These are phyloP conservation scores for Propithecus deckenii DNA, from an alignment of 2,797 vertebrate species.

Conservation along the genomic window DNA sequence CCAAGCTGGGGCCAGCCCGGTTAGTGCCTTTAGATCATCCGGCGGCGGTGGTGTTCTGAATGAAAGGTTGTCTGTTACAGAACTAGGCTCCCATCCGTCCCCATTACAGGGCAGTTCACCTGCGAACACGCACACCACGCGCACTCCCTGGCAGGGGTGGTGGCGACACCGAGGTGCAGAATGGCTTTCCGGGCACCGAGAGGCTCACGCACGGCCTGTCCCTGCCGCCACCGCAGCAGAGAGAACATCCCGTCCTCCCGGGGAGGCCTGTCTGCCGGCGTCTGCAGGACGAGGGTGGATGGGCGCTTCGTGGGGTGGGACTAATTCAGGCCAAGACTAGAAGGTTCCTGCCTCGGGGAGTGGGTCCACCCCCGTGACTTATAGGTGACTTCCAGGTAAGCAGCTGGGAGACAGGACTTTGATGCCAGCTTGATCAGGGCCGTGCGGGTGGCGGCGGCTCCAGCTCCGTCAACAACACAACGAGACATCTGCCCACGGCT, in stretches of 20 bases:
- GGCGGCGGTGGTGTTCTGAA: slow-evolving; percentile 51
- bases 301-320: background rate
- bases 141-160: background rate
- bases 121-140: background rate
- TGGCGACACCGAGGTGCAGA: fast-evolving
- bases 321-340: background rate
- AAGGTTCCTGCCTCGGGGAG: background rate
- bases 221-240: fast-evolving
- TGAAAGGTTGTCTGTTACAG: slow-evolving; percentile 65
- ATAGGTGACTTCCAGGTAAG: too few relatives aligned
- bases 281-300: background rate
- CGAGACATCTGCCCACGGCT: fast-evolving
- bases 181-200: background rate
- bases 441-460: fast-evolving
- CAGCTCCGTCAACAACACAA: fast-evolving
- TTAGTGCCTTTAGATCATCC: slow-evolving; percentile 45
- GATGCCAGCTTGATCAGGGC: too few relatives aligned
- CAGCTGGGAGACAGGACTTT: fast-evolving
- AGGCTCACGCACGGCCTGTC: background rate
- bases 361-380: background rate
- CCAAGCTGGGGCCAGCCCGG: slow-evolving; percentile 50
- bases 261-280: background rate
- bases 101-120: slow-evolving; percentile 58
- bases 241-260: fast-evolving
- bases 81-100: slow-evolving; percentile 58